Percentiles rank a stretch among this genome's conserved stretches.
These are phyloP conservation scores for Mustelus asterias DNA, from an alignment of 2,113 vertebrate genomes.

Conservation along the genomic window DNA sequence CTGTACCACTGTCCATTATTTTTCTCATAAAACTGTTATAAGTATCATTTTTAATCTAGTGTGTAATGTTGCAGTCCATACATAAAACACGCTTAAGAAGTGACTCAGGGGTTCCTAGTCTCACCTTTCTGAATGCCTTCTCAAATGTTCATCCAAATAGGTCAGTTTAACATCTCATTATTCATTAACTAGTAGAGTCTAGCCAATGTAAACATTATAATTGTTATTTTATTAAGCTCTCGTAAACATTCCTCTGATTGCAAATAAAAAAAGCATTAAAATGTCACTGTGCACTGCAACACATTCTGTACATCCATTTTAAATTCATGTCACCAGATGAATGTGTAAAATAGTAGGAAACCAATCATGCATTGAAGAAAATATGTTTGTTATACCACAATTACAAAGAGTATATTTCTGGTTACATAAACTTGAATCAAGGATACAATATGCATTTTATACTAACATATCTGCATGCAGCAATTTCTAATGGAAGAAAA, in stretches of 20 bases:
- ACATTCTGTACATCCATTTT: neutral
- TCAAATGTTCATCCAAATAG: neutral
- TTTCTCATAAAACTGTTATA: neutral
- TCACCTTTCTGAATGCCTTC: slow-evolving; percentile 8
- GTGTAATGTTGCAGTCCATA: neutral
- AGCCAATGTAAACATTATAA: slow-evolving; percentile 7
- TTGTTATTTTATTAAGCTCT: neutral
- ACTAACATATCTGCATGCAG: neutral
- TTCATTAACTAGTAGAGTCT: slow-evolving; percentile 21
- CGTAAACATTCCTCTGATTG: neutral
- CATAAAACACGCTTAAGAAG: neutral
- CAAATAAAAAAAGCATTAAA: slow-evolving; percentile 16
- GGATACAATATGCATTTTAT: neutral
- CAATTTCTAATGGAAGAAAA: slow-evolving; percentile 28
- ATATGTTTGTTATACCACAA: neutral
- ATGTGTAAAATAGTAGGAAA: slow-evolving; percentile 1
- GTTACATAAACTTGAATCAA: neutral
- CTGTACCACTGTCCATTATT: neutral
- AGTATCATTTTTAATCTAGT: neutral
- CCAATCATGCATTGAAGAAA: neutral
- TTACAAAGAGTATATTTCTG: neutral
- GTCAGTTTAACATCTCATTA: slow-evolving; percentile 23
- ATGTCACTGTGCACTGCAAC: neutral
- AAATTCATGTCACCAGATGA: neutral
- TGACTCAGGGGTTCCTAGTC: neutral